Conservation (phyloP, 92 coral and sea anemone genomes). For the Heliopora coerulea region DNA sequence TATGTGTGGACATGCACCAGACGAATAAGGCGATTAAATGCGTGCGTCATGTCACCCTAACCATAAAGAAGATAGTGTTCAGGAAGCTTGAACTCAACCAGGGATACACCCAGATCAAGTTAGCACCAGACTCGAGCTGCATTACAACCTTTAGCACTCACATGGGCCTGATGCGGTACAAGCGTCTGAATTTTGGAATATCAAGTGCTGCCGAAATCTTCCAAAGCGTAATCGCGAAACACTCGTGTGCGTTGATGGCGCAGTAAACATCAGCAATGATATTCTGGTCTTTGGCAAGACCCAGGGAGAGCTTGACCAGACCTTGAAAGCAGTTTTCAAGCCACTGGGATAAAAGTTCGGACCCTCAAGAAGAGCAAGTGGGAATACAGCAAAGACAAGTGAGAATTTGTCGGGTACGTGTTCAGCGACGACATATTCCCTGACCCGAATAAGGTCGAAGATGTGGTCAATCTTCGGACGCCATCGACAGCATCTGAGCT, state of each 20-base stretch:
- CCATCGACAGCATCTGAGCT: slow-evolving; percentile 36
- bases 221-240: slow-evolving; percentile 41
- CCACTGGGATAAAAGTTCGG: slow-evolving; percentile 40
- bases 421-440: slow-evolving; percentile 29
- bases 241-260: slow-evolving; percentile 36
- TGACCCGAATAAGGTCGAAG: slow-evolving; percentile 38
- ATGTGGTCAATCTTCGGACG: slow-evolving; percentile 26
- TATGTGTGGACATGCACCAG: no score
- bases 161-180: slow-evolving; percentile 29
- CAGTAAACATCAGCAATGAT: slow-evolving; percentile 40
- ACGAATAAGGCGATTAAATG: no score
- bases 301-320: background rate
- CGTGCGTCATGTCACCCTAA: no score
- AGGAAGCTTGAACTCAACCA: slow-evolving; percentile 55
- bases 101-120: slow-evolving; percentile 55
- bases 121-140: slow-evolving; percentile 53
- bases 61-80: no score
- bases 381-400: slow-evolving; percentile 12
- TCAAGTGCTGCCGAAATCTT: slow-evolving; percentile 54
- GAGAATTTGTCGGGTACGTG: slow-evolving; percentile 17
- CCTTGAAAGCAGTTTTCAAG: slow-evolving; percentile 32
- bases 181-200: slow-evolving; percentile 43
- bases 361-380: slow-evolving; percentile 47
- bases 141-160: slow-evolving; percentile 42
- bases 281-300: slow-evolving; percentile 31